Base-by-base conservation (phyloP, 2,888 invertebrate genomes). In the Dorcus hopei region DNA sequence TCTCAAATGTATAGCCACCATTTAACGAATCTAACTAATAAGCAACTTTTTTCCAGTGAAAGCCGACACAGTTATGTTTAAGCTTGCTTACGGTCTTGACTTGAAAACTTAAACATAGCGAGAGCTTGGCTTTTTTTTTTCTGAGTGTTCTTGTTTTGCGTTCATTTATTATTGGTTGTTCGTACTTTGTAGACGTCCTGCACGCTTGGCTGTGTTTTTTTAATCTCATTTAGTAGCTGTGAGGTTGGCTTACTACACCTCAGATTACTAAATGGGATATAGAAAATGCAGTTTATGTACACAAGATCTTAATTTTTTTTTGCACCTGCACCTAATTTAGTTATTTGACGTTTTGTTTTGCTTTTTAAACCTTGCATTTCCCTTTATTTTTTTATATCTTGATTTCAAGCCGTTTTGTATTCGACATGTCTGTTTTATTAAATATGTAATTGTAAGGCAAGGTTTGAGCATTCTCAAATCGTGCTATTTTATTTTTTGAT, bases 211-310 rank as follows among this genome's bases (percentile, higher is more conserved):
- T 81, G 79, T 81, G 82, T 83, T 87, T 84, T 87, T 87, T 85
- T 90, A 95, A 95, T 95, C 95, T 95, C 95, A 95, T 93, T 90
- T 91, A 92, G 95, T 95, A 95, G 95, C 92, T 93, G 92, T 94
- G 95, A 93, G 93, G 85, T 82, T 81, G 70, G 73, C 76, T 73
- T 67, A 65, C 68, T 75, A 33, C 26, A 75, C 83, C 90, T 90
- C 91, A 90, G 88, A 88, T 88, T 90, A 88, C 90, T 87, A 85
- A 85, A 86, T 90, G 91, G 87, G 91, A 87, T 91, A 87, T 85
- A 85, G 87, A 83, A 81, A 86, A 83, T 80, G 82, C 80, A 79
- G 81, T 80, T 80, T 48, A 59, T 51, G 50, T 55, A 52, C 54
- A 54, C 59, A 19, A 3, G n/a, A 23, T 9, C 6, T 54, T 59